These are phyloP conservation scores for Disparrhopalites patrizii DNA, from an alignment of 2,888 invertebrate species.

Conservation along the genomic window DNA sequence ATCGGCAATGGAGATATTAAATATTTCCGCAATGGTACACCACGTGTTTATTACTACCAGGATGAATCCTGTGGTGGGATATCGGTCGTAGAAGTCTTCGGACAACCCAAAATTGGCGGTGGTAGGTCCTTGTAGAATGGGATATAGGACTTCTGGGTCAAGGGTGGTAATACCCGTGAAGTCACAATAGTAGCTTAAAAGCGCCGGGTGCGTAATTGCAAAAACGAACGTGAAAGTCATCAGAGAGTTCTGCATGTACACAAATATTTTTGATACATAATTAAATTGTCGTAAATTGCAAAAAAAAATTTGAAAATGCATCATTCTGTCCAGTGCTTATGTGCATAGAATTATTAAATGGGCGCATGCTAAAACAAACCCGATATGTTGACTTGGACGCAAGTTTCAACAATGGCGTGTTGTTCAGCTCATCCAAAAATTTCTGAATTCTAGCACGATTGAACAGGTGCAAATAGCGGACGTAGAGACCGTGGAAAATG, in stretches of 20 bases:
- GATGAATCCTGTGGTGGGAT: no score
- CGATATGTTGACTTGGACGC: not conserved
- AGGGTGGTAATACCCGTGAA: not conserved
- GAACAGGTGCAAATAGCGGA: not conserved
- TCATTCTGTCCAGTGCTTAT: no score
- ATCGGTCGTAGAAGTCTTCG: no score
- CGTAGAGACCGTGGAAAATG: not conserved
- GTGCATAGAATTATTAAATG: no score
- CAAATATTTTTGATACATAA: not conserved
- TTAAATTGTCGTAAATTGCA: not conserved
- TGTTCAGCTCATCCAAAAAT: not conserved
- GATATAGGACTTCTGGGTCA: no score
- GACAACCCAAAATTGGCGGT: not conserved
- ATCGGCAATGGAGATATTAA: not conserved
- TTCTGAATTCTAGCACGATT: not conserved
- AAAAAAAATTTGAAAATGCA: not conserved
- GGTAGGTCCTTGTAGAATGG: not conserved
- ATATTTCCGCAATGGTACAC: not conserved
- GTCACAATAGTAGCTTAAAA: not conserved
- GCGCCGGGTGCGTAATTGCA: not conserved
- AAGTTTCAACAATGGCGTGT: not conserved
- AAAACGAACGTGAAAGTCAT: not conserved
- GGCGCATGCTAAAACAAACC: not conserved
- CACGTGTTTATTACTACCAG: not conserved
- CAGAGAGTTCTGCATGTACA: not conserved